phyloP scores from a whole-genome alignment of 2,888 invertebrate species.

The Diadromus collaris region DNA sequence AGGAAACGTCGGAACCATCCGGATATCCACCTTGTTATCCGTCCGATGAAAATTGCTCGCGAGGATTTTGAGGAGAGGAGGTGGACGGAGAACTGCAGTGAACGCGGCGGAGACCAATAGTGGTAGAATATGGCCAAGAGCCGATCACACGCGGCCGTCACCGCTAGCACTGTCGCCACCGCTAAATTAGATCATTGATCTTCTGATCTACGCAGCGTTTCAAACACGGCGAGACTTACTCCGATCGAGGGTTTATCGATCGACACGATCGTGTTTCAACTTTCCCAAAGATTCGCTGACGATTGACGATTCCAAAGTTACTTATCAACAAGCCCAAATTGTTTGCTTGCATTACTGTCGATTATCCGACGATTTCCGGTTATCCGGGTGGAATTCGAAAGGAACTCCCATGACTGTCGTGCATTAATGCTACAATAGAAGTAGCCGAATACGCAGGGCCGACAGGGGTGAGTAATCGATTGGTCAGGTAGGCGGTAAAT shows the following conservation, averaged over 20 bases:
- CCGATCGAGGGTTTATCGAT: not conserved
- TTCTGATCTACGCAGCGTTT: not conserved
- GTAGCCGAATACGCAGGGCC: slow-evolving; percentile 14
- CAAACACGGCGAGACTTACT: not conserved
- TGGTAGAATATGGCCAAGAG: not conserved
- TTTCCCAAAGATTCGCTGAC: no score
- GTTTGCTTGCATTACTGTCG: no score
- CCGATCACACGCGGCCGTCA: slow-evolving; percentile 18
- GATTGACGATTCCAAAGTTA: no score
- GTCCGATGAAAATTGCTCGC: slow-evolving; percentile 50
- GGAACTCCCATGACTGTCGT: slow-evolving; percentile 4
- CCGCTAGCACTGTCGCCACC: not conserved
- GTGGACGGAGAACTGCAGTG: slow-evolving; percentile 13
- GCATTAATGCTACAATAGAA: slow-evolving; percentile 16
- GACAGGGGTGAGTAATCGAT: slow-evolving; percentile 28
- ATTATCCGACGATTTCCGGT: not conserved
- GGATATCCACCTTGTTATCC: slow-evolving; percentile 43
- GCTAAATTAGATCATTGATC: slow-evolving; percentile 12
- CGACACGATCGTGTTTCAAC: no score
- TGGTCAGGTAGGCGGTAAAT: slow-evolving; percentile 40
- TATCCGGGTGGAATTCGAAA: not conserved
- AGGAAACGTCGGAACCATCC: slow-evolving; percentile 42
- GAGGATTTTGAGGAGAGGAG: slow-evolving; percentile 10
- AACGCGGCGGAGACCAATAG: not conserved
- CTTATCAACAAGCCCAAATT: no score